Conservation (phyloP, 1,140 invertebrate species). For the Drosophila repleta region DNA sequence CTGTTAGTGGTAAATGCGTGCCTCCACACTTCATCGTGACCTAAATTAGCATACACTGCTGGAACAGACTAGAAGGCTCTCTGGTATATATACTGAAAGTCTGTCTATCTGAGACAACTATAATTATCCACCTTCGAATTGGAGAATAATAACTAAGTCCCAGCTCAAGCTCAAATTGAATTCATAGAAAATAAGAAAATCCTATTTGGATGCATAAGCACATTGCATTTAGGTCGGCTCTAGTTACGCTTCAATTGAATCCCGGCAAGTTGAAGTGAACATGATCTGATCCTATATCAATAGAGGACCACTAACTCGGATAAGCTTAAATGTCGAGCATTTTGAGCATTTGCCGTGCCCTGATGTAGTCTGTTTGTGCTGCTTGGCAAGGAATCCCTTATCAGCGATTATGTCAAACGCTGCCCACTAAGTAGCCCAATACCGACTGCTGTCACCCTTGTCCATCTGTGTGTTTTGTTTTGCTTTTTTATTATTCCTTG, state of each 20-base stretch:
- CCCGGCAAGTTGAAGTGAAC: background rate
- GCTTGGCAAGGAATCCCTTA: slow-evolving; percentile 55
- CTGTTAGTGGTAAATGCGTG: no score
- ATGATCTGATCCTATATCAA: background rate
- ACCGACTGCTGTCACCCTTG: slow-evolving; percentile 18
- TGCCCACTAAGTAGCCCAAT: slow-evolving; percentile 64
- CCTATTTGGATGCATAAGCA: no score
- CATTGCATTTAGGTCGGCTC: no score
- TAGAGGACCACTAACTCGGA: background rate
- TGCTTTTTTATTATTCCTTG: slow-evolving; percentile 11
- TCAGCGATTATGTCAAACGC: slow-evolving; percentile 77
- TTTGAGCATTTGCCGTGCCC: background rate
- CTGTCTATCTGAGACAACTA: no score
- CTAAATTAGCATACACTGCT: no score
- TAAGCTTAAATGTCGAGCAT: background rate
- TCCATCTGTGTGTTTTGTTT: slow-evolving; percentile 8
- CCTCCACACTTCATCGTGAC: no score
- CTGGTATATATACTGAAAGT: no score
- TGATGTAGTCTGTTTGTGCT: background rate
- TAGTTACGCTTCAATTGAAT: background rate
- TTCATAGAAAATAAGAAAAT: no score
- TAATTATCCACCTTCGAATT: no score
- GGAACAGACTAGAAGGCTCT: no score
- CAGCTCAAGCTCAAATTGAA: no score
- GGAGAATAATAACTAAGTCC: no score